These are phyloP conservation scores for Cynaeus angustus DNA, from an alignment of 2,888 invertebrate species.

Conservation along the genomic window DNA sequence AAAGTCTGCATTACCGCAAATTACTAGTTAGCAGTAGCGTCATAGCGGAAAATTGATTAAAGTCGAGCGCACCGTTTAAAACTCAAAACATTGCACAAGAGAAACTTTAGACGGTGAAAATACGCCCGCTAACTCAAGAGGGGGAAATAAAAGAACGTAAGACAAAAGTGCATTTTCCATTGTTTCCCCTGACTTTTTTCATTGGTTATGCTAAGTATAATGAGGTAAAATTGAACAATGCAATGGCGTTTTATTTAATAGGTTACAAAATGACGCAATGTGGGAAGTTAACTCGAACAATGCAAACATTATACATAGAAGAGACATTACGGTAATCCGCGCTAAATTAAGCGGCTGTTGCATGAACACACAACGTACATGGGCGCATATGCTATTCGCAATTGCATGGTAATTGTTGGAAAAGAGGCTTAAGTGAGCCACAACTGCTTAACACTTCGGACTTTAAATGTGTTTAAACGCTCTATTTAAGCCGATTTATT, in stretches of 20 bases:
- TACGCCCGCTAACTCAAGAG: neutral
- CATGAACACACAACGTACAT: conserved; percentile 34
- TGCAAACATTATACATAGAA: conserved; percentile 47
- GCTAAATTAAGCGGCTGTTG: conserved; percentile 47
- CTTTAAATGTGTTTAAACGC: conserved; percentile 30
- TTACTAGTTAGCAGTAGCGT: conserved; percentile 28
- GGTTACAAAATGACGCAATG: conserved; percentile 54
- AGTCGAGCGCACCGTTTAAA: conserved; percentile 24
- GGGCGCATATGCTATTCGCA: conserved; percentile 37
- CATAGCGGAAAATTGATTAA: conserved; percentile 36
- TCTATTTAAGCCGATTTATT: conserved; percentile 20
- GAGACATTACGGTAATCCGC: conserved; percentile 49
- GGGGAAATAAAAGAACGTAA: conserved; percentile 18
- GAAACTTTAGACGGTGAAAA: conserved; percentile 18
- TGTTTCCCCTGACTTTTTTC: conserved; percentile 28
- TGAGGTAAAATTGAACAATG: conserved; percentile 46
- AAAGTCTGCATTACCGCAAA: conserved; percentile 29
- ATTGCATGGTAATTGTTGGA: conserved; percentile 41
- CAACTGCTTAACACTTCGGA: conserved; percentile 35
- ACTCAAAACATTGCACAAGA: conserved; percentile 27
- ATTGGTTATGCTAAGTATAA: conserved; percentile 26
- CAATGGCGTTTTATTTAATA: conserved; percentile 51
- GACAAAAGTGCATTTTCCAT: conserved; percentile 30
- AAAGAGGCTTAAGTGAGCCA: conserved; percentile 39
- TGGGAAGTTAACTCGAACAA: conserved; percentile 53